Evolutionary conservation across 2,888 invertebrate species (phyloP).

Genomic region (Drosophila pseudotalamancana): DNA sequence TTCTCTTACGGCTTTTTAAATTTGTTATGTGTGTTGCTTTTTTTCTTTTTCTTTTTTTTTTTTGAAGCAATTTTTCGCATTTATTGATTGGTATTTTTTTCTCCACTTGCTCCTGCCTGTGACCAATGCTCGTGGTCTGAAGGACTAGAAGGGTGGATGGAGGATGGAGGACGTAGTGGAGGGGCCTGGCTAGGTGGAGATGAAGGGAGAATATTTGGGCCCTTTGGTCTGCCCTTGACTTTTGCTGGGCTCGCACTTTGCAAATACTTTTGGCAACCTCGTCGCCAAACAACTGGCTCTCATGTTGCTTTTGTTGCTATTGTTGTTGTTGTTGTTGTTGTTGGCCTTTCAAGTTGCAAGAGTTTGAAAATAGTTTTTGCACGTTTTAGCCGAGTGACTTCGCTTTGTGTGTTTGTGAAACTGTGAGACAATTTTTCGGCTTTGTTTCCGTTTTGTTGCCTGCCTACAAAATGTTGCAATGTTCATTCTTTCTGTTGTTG

Average conservation of each 20-base stretch:
- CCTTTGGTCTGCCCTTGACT: constrained; percentile 71
- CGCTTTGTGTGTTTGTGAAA: constrained; percentile 50
- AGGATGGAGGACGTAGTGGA: not conserved
- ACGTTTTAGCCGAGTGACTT: constrained; percentile 77
- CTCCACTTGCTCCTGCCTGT: not conserved
- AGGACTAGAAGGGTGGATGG: constrained; percentile 12
- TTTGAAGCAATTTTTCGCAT: constrained; percentile 50
- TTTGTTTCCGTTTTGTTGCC: constrained; percentile 67
- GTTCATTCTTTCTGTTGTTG: constrained; percentile 12
- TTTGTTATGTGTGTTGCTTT: constrained; percentile 43
- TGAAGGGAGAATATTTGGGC: too few relatives aligned
- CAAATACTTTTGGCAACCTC: constrained; percentile 74
- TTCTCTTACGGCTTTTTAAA: constrained; percentile 44
- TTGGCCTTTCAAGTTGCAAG: constrained; percentile 54
- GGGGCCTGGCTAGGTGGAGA: too few relatives aligned
- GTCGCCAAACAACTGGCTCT: constrained; percentile 65
- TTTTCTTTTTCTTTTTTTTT: not conserved
- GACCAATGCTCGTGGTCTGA: constrained; percentile 16
- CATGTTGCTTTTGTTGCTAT: constrained; percentile 25
- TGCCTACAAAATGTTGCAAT: constrained; percentile 66
- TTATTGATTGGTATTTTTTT: constrained; percentile 65
- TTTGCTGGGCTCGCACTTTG: constrained; percentile 75
- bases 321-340: constrained; percentile 22
- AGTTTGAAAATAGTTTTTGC: constrained; percentile 73
- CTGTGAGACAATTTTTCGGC: constrained; percentile 66